Base-by-base conservation (phyloP, 1,140 invertebrate genomes). In the Atopsyche davidsoni region DNA sequence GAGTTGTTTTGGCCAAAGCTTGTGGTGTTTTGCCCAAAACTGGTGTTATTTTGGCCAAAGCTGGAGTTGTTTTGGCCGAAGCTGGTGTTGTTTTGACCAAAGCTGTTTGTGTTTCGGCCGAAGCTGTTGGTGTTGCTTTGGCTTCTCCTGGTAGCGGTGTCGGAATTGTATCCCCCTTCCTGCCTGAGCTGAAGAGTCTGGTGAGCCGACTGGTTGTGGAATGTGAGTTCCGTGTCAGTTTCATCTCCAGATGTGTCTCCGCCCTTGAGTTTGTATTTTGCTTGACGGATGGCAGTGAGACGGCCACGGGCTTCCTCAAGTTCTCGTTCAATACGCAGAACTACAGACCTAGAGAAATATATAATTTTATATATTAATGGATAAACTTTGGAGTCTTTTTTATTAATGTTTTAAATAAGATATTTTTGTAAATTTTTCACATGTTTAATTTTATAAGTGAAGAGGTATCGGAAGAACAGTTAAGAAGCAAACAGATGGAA, bases 251-350 rank as follows among this genome's bases (percentile, higher is more conserved):
- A 73, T 10, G 76, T 75, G 50, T 75, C 77, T 6, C 69, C 70
- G 4, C 70, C 70, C 54, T 78, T 75, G 31, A 84, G 76, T 62
- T 86, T 85, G 59, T 91, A 91, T 61, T 90, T 91, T 1, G 87
- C 87, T 60, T 89, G 86, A 17, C 87, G 73, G 60, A 92, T 89
- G 24, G 86, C 86, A 2, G 82, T 92, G 17, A 98, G 71, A 42
- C 88, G 79, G n/a, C 86, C 84, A 43, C 93, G 76, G 0, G 96
- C 96, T 64, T 93, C 90, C 62, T 93, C 87, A 19, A 98, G 69
- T 73, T 99, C 89, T 48, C 87, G 82, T 66, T 98, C 95, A 63
- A 96, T 96, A 51, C 89, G 80, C 14, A 97, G 73, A 0, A 97
- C 92, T 61, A 93, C 88, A 11, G 85, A 85, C 32, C 85, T 78